phyloP scores from a whole-genome alignment of 2,113 vertebrate genomes.

The Glaucomys volans region DNA sequence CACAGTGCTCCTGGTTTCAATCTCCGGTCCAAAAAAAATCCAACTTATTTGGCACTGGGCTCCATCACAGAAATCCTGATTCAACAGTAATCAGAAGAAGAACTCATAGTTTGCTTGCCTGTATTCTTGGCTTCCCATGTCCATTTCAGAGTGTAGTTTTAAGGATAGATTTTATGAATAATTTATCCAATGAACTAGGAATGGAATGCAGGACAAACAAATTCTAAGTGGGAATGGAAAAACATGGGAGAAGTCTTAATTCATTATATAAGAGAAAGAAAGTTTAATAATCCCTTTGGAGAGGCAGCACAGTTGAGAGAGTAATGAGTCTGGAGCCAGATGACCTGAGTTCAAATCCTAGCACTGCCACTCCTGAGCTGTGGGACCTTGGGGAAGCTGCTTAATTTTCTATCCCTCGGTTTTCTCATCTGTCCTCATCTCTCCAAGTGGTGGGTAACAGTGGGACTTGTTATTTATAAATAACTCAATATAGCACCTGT shows the following conservation, averaged over 20 bases:
- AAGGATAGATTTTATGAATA: slow-evolving; percentile 29
- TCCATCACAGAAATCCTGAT: background rate
- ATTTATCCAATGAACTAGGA: background rate
- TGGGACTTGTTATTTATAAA: background rate
- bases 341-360: background rate
- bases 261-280: background rate
- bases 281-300: background rate
- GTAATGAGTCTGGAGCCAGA: background rate
- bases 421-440: background rate
- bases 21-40: too few relatives aligned
- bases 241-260: background rate
- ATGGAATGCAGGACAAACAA: background rate
- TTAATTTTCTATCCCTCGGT: background rate
- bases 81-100: background rate
- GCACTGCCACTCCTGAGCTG: background rate
- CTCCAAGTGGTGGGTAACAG: background rate
- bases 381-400: background rate
- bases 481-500: background rate
- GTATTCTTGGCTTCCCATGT: background rate
- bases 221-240: background rate
- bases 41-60: background rate
- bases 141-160: background rate
- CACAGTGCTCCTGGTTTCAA: too few relatives aligned
- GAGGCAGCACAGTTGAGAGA: background rate
- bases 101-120: background rate